These are phyloP conservation scores for Lepilemur septentrionalis DNA, from an alignment of 2,797 vertebrate species.

Conservation along the genomic window DNA sequence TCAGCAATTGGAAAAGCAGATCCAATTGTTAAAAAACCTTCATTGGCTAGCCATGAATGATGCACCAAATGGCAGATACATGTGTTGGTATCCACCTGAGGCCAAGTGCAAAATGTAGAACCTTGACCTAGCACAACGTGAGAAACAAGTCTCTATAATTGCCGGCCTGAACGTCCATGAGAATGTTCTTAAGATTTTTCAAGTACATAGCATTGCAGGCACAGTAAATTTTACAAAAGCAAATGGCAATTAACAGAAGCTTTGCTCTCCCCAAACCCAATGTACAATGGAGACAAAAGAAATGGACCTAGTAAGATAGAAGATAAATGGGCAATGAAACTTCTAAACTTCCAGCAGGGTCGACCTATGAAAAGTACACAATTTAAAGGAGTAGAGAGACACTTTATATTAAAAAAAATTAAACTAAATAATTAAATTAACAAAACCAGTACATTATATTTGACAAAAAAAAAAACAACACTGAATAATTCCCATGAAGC, in stretches of 20 bases:
- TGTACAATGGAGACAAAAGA: background rate
- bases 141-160: background rate
- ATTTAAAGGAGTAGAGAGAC: background rate
- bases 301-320: background rate
- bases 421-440: background rate
- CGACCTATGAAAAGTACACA: background rate
- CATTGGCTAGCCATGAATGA: background rate
- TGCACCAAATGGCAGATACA: background rate
- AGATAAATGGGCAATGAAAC: accelerated
- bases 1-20: background rate
- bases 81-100: background rate
- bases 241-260: background rate
- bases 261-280: background rate
- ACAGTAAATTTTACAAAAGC: background rate
- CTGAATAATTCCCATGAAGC: background rate
- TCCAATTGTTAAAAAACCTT: background rate
- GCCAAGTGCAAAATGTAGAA: background rate
- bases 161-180: background rate
- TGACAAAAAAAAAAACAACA: background rate
- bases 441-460: background rate
- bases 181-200: background rate
- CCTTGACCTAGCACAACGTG: background rate
- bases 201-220: accelerated
- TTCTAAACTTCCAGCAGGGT: background rate
- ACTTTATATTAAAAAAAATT: background rate